Evolutionary conservation across 2,113 vertebrate species (phyloP).

Genomic region (Embiotoca jacksoni): DNA sequence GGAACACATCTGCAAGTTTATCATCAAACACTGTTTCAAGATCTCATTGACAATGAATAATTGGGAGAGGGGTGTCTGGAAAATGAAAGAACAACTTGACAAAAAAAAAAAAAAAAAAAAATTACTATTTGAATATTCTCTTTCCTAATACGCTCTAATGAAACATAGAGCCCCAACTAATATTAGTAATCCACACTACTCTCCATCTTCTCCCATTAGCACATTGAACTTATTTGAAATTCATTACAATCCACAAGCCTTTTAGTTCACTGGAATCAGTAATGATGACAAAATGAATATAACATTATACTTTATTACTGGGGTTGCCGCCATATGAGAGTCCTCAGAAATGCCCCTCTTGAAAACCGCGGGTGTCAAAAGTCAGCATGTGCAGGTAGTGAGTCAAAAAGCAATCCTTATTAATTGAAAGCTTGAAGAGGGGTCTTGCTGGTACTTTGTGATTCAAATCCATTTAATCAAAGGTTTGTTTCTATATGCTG

Average conservation of each 20-base stretch:
- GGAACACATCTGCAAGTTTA: slow-evolving; percentile 42
- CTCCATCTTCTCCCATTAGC: slow-evolving; percentile 77
- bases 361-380: slow-evolving; percentile 80
- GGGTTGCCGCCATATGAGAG: slow-evolving; percentile 72
- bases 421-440: slow-evolving; percentile 81
- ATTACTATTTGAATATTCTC: slow-evolving; percentile 66
- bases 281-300: slow-evolving; percentile 85
- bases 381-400: slow-evolving; percentile 79
- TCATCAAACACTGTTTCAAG: slow-evolving; percentile 49
- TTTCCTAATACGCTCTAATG: slow-evolving; percentile 73
- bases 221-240: slow-evolving; percentile 82
- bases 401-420: slow-evolving; percentile 79
- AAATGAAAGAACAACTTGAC: slow-evolving; percentile 71
- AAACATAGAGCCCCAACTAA: slow-evolving; percentile 76
- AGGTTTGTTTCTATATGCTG: slow-evolving; percentile 86
- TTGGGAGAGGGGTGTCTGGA: slow-evolving; percentile 45
- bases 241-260: slow-evolving; percentile 80
- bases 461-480: slow-evolving; percentile 89
- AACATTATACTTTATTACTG: slow-evolving; percentile 82
- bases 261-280: slow-evolving; percentile 78
- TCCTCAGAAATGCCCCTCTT: slow-evolving; percentile 76
- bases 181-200: slow-evolving; percentile 78
- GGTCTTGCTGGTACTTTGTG: slow-evolving; percentile 87
- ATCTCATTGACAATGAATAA: slow-evolving; percentile 57
- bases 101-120: slow-evolving; percentile 16